Evolutionary conservation across 2,113 vertebrate species (phyloP).

Genomic region (Notarius lentiginosus): DNA sequence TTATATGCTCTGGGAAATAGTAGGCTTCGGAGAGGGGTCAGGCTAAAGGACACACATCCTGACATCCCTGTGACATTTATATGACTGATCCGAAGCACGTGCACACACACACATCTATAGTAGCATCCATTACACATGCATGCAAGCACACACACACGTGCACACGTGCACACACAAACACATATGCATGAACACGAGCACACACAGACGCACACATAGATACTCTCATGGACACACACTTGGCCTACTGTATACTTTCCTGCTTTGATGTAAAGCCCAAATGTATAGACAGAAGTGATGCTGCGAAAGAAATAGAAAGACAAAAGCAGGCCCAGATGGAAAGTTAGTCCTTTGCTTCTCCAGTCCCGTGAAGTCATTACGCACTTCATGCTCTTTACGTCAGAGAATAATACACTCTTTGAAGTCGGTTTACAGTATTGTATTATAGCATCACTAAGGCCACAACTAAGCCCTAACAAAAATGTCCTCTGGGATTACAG

Average conservation of each 20-base stretch:
- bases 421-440: constrained; percentile 72
- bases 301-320: constrained; percentile 60
- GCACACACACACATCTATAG: constrained; percentile 66
- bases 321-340: constrained; percentile 64
- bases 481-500: constrained; percentile 71
- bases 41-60: constrained; percentile 14
- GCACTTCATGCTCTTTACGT: constrained; percentile 42
- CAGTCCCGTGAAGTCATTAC: constrained; percentile 66
- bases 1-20: background rate
- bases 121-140: constrained; percentile 71
- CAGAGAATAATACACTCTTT: constrained; percentile 75
- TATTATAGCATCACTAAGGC: constrained; percentile 75
- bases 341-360: constrained; percentile 70
- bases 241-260: constrained; percentile 11
- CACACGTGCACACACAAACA: constrained; percentile 69
- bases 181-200: constrained; percentile 58
- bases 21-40: background rate
- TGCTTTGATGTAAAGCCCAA: constrained; percentile 40
- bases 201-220: constrained; percentile 57
- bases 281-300: constrained; percentile 20
- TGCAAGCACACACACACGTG: constrained; percentile 61
- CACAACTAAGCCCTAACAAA: constrained; percentile 75
- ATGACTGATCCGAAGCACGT: constrained; percentile 44
- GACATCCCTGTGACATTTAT: constrained; percentile 13
- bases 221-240: constrained; percentile 67